A percentile compares a stretch with the other conserved stretches of the same genome.
Conservation (phyloP, 2,113 vertebrate species). For the Xiphophorus maculatus region DNA sequence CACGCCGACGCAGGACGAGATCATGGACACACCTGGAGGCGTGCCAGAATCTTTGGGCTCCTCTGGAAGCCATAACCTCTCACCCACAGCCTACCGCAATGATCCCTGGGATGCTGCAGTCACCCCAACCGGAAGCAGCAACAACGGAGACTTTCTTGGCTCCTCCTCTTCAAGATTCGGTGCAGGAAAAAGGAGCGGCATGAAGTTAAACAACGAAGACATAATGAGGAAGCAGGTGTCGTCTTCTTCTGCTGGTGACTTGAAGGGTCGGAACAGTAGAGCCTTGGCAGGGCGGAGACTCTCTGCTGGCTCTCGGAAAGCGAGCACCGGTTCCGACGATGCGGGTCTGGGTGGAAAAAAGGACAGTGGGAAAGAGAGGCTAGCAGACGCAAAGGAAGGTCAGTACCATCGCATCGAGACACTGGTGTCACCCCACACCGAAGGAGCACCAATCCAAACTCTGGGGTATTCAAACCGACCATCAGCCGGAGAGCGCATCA, state of each 20-base stretch:
- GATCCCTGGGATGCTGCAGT: slow-evolving; percentile 80
- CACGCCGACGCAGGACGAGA: slow-evolving; percentile 97
- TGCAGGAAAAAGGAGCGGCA: slow-evolving; percentile 55
- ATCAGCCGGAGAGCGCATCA: slow-evolving; percentile 90
- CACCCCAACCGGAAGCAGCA: slow-evolving; percentile 63
- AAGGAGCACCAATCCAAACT: slow-evolving; percentile 90
- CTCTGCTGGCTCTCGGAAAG: slow-evolving; percentile 64
- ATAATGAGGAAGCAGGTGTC: slow-evolving; percentile 78
- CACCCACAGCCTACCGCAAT: slow-evolving; percentile 79
- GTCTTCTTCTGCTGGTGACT: slow-evolving; percentile 76
- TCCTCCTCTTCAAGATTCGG: slow-evolving; percentile 59
- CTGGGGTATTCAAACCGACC: slow-evolving; percentile 85
- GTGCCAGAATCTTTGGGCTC: slow-evolving; percentile 65
- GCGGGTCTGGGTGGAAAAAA: slow-evolving; percentile 55
- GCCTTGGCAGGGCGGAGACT: slow-evolving; percentile 56
- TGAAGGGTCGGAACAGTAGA: slow-evolving; percentile 73
- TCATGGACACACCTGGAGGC: slow-evolving; percentile 93
- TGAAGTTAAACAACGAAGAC: slow-evolving; percentile 66
- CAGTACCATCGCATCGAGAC: slow-evolving; percentile 95
- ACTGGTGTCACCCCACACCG: slow-evolving; percentile 88
- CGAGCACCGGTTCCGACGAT: slow-evolving; percentile 63
- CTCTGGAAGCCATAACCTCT: slow-evolving; percentile 70
- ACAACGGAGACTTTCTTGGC: slow-evolving; percentile 60
- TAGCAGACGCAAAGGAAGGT: slow-evolving; percentile 65
- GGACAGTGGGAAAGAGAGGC: slow-evolving; percentile 47